Conservation (phyloP, 2,797 vertebrate species). For the Podarcis lilfordi region DNA sequence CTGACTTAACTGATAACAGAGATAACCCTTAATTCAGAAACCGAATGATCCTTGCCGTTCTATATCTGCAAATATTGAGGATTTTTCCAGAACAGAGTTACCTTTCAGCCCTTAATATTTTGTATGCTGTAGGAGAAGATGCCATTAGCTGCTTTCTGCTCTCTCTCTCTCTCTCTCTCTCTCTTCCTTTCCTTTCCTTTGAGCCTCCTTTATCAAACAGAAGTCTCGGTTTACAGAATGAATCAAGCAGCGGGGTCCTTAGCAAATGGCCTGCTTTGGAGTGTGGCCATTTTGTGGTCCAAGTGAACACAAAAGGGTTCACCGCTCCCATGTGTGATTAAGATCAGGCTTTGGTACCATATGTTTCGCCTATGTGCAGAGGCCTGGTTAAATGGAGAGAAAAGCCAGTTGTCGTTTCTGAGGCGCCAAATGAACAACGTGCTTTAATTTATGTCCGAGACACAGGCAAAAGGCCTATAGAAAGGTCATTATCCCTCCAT, state of each 20-base stretch:
- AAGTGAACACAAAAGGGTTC: conserved; percentile 42
- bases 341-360: conserved; percentile 46
- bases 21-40: no score
- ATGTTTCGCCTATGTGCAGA: conserved; percentile 42
- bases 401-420: conserved; percentile 59
- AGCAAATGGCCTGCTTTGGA: conserved; percentile 52
- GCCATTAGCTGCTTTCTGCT: no score
- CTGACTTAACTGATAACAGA: no score
- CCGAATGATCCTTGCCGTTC: no score
- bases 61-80: no score
- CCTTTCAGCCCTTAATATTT: not conserved
- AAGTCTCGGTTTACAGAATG: conserved; percentile 55
- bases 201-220: conserved; percentile 52
- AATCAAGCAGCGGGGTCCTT: conserved; percentile 45
- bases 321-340: conserved; percentile 35
- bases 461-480: conserved; percentile 20
- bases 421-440: conserved; percentile 44
- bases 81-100: no score
- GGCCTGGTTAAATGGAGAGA: conserved; percentile 37
- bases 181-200: not conserved
- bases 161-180: no score
- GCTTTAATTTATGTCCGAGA: conserved; percentile 61
- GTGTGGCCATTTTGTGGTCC: conserved; percentile 58
- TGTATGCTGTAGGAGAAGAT: not conserved
- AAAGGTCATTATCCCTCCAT: conserved; percentile 54